Percentiles rank a stretch among this genome's conserved stretches.
Conservation (phyloP, 2,888 invertebrate species). For the Caenorhabditis sulstoni region DNA sequence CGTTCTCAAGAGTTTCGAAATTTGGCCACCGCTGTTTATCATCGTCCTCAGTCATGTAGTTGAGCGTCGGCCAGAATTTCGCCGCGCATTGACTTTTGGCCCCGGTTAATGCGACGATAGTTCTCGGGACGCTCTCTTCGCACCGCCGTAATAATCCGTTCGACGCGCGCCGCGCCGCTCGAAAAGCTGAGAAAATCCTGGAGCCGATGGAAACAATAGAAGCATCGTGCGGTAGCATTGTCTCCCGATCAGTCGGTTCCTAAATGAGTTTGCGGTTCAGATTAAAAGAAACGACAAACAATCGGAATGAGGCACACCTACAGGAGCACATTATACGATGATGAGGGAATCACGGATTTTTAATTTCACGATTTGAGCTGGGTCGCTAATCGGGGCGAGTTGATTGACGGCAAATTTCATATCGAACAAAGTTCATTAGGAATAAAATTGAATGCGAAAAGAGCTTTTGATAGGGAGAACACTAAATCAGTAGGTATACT, state of each 20-base stretch:
- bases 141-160: constrained; percentile 53
- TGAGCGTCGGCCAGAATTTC: constrained; percentile 2
- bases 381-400: too few relatives aligned
- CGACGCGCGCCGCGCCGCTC: constrained; percentile 28
- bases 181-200: constrained; percentile 50
- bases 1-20: constrained; percentile 55
- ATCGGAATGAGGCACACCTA: constrained; percentile 6
- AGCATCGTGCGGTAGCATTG: constrained; percentile 21
- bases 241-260: constrained; percentile 16
- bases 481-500: too few relatives aligned
- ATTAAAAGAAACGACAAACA: constrained; percentile 54
- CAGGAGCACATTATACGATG: constrained; percentile 28
- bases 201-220: constrained; percentile 53
- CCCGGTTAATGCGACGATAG: constrained; percentile 9
- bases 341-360: constrained; percentile 46
- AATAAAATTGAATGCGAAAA: too few relatives aligned
- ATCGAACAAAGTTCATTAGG: neutral
- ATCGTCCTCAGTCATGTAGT: constrained; percentile 22
- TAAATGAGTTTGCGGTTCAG: constrained; percentile 55
- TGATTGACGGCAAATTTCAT: too few relatives aligned
- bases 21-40: constrained; percentile 22
- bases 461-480: too few relatives aligned
- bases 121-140: constrained; percentile 23
- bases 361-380: neutral
- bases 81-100: constrained; percentile 31